These are phyloP conservation scores for Solea solea DNA, from an alignment of 2,113 vertebrate genomes.

Conservation along the genomic window DNA sequence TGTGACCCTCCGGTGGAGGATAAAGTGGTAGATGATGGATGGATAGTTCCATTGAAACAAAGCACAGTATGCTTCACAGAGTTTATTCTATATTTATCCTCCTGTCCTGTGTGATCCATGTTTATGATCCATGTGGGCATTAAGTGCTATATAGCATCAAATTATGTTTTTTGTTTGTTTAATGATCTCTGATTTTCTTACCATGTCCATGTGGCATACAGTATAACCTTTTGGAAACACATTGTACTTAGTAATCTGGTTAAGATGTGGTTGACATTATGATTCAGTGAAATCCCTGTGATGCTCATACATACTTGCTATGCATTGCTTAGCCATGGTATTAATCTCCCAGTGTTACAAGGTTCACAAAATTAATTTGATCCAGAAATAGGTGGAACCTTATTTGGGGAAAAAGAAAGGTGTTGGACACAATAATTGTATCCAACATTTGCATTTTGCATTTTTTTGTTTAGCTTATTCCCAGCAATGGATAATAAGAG, in stretches of 20 bases:
- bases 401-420: slow-evolving; percentile 7
- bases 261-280: slow-evolving; percentile 6
- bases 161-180: too few relatives aligned
- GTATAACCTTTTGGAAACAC: slow-evolving; percentile 31
- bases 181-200: neutral
- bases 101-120: too few relatives aligned
- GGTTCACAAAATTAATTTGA: neutral
- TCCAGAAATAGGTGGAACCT: neutral
- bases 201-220: slow-evolving; percentile 7
- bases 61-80: too few relatives aligned
- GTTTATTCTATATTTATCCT: too few relatives aligned
- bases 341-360: neutral
- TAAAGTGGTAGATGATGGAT: too few relatives aligned
- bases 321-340: neutral
- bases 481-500: neutral
- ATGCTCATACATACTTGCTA: neutral
- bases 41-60: too few relatives aligned
- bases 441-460: neutral
- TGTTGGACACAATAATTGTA: neutral
- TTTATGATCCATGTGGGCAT: too few relatives aligned
- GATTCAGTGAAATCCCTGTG: neutral
- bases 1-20: too few relatives aligned
- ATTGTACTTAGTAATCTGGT: slow-evolving; percentile 29
- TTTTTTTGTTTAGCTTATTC: slow-evolving; percentile 33
- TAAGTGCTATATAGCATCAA: too few relatives aligned